A percentile compares a stretch with the other conserved stretches of the same genome.
Conservation (phyloP, 2,888 invertebrate genomes). For the Heliconius erato region DNA sequence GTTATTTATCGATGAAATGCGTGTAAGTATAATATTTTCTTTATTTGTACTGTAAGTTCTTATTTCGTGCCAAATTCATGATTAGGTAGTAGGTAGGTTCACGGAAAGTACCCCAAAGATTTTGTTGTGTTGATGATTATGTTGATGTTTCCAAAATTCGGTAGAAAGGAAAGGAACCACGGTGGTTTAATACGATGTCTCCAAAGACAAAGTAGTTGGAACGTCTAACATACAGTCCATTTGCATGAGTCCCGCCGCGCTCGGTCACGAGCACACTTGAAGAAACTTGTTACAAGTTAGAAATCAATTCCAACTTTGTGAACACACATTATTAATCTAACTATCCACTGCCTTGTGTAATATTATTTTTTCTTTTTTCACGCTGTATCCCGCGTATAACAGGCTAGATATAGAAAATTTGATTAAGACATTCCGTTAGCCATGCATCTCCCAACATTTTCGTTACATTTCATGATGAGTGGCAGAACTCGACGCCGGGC, state of each 20-base stretch:
- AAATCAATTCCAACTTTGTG: constrained; percentile 37
- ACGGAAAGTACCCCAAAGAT: too few species aligned
- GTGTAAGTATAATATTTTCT: too few species aligned
- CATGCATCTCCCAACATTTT: too few species aligned
- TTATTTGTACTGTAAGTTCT: too few species aligned
- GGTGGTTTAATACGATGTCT: background rate
- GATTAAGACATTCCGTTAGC: background rate
- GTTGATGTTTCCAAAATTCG: too few species aligned
- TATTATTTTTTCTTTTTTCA: background rate
- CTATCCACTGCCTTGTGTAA: background rate
- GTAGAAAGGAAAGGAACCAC: background rate
- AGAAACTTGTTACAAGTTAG: constrained; percentile 25
- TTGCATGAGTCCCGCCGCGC: constrained; percentile 1
- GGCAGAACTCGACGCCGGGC: too few species aligned
- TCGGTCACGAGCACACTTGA: constrained; percentile 5
- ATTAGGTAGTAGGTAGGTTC: too few species aligned
- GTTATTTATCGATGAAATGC: too few species aligned
- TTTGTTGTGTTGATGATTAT: too few species aligned
- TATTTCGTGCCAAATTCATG: too few species aligned
- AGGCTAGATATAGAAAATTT: background rate
- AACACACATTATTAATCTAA: background rate
- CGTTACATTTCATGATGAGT: too few species aligned
- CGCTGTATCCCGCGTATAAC: too few species aligned
- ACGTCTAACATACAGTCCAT: background rate
- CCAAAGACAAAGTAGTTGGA: background rate